phyloP scores from a whole-genome alignment of 2,113 vertebrate genomes.

The Acanthochromis polyacanthus region DNA sequence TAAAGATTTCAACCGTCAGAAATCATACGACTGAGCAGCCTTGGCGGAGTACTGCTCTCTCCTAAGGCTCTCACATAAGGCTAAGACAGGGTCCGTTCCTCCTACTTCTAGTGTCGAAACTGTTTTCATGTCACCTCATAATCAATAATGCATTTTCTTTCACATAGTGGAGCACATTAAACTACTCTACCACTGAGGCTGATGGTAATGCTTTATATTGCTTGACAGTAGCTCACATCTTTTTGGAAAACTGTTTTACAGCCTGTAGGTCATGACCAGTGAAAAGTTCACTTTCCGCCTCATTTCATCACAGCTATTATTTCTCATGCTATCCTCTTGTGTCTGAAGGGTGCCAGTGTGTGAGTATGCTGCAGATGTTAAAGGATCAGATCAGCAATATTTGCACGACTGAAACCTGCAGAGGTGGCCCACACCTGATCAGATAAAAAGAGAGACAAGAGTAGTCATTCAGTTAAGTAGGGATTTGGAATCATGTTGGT shows the following conservation, averaged over 20 bases:
- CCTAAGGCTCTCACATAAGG: no score
- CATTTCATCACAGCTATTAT: slow-evolving; percentile 63
- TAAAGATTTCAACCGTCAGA: no score
- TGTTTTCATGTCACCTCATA: background rate
- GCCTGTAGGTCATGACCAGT: slow-evolving; percentile 55
- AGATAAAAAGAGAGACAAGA: background rate
- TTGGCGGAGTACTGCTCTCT: no score
- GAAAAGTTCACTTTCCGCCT: slow-evolving; percentile 50
- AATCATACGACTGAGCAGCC: no score
- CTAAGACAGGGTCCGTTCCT: background rate
- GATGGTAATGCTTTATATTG: slow-evolving; percentile 32
- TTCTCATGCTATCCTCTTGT: slow-evolving; percentile 49
- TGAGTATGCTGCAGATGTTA: background rate
- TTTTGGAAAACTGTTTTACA: slow-evolving; percentile 50
- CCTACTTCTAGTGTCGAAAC: background rate
- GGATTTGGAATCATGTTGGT: background rate
- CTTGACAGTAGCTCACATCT: slow-evolving; percentile 21
- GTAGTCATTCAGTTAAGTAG: background rate
- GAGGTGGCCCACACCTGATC: background rate
- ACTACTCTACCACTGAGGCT: slow-evolving; percentile 10
- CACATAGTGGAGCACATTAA: slow-evolving; percentile 6
- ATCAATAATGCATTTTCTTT: slow-evolving; percentile 10
- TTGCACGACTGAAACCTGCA: background rate
- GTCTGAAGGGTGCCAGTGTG: background rate
- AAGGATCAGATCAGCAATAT: slow-evolving; percentile 14